A percentile compares a stretch with the other conserved stretches of the same genome.
Evolutionary conservation across 53 echinoderm and acorn worm genomes (phyloP).

Genomic region (Echinometra lucunter): DNA sequence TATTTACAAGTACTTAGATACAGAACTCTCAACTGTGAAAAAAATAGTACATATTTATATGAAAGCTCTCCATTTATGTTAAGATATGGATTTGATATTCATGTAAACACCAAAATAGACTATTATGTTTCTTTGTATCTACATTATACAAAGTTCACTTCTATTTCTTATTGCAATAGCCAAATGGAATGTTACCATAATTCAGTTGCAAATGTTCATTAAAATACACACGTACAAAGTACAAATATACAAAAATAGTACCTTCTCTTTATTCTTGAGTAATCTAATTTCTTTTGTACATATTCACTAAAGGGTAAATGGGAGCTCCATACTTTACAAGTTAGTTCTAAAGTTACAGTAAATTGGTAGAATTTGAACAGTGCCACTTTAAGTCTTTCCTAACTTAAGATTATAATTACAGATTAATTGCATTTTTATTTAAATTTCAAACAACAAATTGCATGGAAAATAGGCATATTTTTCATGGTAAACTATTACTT

Average conservation of each 20-base stretch:
- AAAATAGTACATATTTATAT: neutral
- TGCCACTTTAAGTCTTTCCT: too few species aligned
- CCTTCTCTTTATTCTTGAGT: neutral
- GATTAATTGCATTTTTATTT: too few species aligned
- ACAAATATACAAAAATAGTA: neutral
- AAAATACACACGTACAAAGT: slow-evolving; percentile 21
- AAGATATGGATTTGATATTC: neutral
- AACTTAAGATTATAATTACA: too few species aligned
- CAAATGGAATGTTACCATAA: slow-evolving; percentile 17
- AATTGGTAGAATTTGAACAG: too few species aligned
- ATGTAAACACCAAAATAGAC: slow-evolving; percentile 13
- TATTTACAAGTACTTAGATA: neutral
- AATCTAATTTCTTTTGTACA: too few species aligned
- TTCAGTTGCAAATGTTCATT: slow-evolving; percentile 5
- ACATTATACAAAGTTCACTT: slow-evolving; percentile 45
- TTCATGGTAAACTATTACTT: too few species aligned
- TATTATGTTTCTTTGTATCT: neutral
- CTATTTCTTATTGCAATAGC: slow-evolving; percentile 14
- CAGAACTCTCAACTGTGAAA: neutral
- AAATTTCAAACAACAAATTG: too few species aligned
- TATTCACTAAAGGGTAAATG: too few species aligned
- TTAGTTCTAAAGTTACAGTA: too few species aligned
- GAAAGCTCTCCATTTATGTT: neutral
- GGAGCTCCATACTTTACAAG: too few species aligned
- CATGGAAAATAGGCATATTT: too few species aligned